phyloP scores from a whole-genome alignment of 2,888 invertebrate genomes.

The Dynastes tityus region DNA sequence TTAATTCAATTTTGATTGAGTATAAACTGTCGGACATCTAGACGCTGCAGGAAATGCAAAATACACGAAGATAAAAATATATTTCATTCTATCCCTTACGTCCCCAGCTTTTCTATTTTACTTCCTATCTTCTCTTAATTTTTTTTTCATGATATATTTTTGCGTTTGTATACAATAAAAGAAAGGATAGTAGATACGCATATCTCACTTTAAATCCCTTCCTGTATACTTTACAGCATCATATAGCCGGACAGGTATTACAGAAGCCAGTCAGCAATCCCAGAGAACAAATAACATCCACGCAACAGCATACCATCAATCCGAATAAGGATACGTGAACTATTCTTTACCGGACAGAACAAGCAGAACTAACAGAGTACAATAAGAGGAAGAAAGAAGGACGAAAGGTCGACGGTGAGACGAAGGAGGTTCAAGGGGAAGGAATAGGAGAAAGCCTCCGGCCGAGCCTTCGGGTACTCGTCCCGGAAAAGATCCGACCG shows the following conservation, averaged over 20 bases:
- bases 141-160: too few relatives aligned
- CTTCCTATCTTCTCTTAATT: too few relatives aligned
- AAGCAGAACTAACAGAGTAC: neutral
- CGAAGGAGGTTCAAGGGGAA: neutral
- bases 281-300: slow-evolving; percentile 28
- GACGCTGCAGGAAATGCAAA: too few relatives aligned
- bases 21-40: too few relatives aligned
- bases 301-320: slow-evolving; percentile 22
- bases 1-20: too few relatives aligned
- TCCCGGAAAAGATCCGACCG: slow-evolving; percentile 23
- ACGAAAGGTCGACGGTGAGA: neutral
- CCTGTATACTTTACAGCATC: too few relatives aligned
- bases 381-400: neutral
- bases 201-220: too few relatives aligned
- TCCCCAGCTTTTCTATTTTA: too few relatives aligned
- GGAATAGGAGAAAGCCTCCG: neutral
- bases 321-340: slow-evolving; percentile 5
- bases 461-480: neutral
- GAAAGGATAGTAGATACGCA: too few relatives aligned
- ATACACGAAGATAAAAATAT: too few relatives aligned
- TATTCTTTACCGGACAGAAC: slow-evolving; percentile 25
- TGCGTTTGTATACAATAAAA: too few relatives aligned
- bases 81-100: too few relatives aligned
- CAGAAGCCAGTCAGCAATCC: slow-evolving; percentile 15
- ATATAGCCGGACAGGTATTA: neutral